Conservation (phyloP, 2,888 invertebrate species). For the Pyrgus malvae region DNA sequence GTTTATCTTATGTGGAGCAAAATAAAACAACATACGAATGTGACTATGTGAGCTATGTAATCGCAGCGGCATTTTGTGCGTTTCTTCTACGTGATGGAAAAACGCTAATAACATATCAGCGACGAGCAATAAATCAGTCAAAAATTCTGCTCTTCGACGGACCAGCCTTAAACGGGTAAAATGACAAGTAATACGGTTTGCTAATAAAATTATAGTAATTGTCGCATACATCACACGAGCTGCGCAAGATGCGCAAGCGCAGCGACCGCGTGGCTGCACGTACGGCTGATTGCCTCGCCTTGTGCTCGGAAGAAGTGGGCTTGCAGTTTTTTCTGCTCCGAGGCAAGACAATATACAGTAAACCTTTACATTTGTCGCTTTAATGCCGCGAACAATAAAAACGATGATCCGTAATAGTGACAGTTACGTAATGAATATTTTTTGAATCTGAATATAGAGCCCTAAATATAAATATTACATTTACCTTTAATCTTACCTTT, state of each 20-base stretch:
- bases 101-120: neutral
- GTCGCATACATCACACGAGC: neutral
- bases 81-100: neutral
- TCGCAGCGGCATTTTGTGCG: neutral
- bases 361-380: too few species aligned
- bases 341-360: too few species aligned
- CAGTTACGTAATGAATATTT: too few species aligned
- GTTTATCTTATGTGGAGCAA: too few species aligned
- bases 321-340: too few species aligned
- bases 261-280: conserved; percentile 1
- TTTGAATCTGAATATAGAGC: too few species aligned
- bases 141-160: neutral
- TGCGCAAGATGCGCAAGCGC: conserved; percentile 3
- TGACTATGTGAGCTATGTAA: neutral
- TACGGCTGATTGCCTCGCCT: neutral
- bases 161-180: neutral
- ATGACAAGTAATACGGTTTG: neutral
- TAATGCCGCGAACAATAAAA: too few species aligned
- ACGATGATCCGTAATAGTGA: too few species aligned
- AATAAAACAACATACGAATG: too few species aligned
- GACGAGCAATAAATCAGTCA: conserved; percentile 5
- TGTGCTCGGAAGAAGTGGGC: neutral
- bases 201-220: conserved; percentile 15
- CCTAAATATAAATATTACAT: too few species aligned
- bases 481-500: too few species aligned